Base-by-base conservation (phyloP, 2,888 invertebrate species). In the Dusona sp. region DNA sequence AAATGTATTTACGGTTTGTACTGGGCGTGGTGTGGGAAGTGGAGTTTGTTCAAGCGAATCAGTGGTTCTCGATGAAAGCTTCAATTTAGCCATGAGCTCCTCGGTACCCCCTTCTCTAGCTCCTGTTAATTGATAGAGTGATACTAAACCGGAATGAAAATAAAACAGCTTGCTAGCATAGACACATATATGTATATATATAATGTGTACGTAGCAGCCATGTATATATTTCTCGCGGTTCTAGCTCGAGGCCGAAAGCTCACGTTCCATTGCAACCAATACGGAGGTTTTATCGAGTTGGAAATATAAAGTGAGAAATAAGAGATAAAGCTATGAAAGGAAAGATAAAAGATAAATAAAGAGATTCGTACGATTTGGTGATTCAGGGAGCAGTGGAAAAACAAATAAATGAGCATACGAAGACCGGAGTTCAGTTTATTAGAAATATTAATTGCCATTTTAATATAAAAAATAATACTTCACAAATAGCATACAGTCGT, bases 71-170 rank as follows among this genome's bases (percentile, higher is more conserved):
- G 36, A 51, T 72, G 45, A 83, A 83, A 64, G 78, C 68, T 45
- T 73, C 73, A 65, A 79, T 83, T 54, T 61, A 74, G 54, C 36
- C 70, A 61, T 33, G 11, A 77, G 48, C 29, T 48, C 67, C 6
- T 33, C 57, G 16, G 22, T 74, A 19, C 54, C 29, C 75, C 61
- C 57, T 65, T 74, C 79, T 87, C 85, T 79, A 67, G 54, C 72
- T 9, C 0, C 65, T 1, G 64, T 77, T 87, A 88, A 88, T 89
- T 88, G 86, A 73, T 73, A 42, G 42, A 79, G 45, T 73, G 73
- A 79, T 64, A 65, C 65, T 36, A 75, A 73, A 61, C n/a, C 61
- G 42, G 45, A 54, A 82, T 45, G 54, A 57, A 64, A 83, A 73
- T 72, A 74, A 78, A 83, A 78, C 57, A 67, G 75, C 45, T 74